Percentiles rank a stretch among this genome's conserved stretches.
These are phyloP conservation scores for Neoniphon sammara DNA, from an alignment of 2,797 vertebrate genomes.

Conservation along the genomic window DNA sequence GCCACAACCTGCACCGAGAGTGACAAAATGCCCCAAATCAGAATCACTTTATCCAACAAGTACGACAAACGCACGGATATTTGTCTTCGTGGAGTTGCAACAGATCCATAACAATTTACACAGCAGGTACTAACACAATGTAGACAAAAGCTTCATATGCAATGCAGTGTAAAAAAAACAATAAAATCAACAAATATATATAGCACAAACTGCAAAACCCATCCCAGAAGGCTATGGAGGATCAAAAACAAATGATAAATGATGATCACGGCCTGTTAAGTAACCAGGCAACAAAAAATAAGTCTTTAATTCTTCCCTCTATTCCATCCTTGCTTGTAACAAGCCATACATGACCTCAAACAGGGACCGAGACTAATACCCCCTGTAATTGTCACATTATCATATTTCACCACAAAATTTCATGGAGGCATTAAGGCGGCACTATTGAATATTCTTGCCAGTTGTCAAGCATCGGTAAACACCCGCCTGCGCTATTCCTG, in stretches of 20 bases:
- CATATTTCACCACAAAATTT: slow-evolving; percentile 22
- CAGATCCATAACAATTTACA: too few species aligned
- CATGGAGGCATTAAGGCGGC: slow-evolving; percentile 11
- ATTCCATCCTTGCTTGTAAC: not conserved
- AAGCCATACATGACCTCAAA: not conserved
- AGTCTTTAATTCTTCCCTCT: not conserved
- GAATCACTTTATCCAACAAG: too few species aligned
- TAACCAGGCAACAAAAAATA: not conserved
- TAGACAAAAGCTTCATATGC: too few species aligned
- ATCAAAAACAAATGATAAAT: not conserved
- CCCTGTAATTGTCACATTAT: slow-evolving; percentile 19
- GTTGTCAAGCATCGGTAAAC: slow-evolving; percentile 35
- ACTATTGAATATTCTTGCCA: slow-evolving; percentile 35
- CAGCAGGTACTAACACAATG: too few species aligned
- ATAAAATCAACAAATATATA: not conserved
- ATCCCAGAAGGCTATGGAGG: not conserved
- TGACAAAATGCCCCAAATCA: too few species aligned
- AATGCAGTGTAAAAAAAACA: too few species aligned
- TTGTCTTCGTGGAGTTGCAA: too few species aligned
- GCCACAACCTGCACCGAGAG: too few species aligned
- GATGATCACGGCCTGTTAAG: not conserved
- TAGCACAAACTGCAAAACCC: not conserved
- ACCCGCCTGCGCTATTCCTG: slow-evolving; percentile 25
- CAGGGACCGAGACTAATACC: not conserved
- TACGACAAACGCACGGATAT: too few species aligned